Base-by-base conservation (phyloP, 92 coral and sea anemone species). In the Phenganax stokvisi region DNA sequence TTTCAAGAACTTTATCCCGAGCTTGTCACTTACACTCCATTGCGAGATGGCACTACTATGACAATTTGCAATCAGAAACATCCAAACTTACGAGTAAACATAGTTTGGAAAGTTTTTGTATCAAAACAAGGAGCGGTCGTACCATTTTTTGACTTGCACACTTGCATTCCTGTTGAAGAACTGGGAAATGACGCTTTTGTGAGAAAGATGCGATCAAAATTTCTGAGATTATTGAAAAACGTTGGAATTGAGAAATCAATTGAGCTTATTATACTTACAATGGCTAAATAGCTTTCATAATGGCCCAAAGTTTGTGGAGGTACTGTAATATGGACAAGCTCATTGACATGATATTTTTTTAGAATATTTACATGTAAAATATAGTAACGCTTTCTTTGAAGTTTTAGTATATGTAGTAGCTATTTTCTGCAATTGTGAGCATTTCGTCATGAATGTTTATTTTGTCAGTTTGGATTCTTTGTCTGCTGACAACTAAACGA, bases 191-290 rank as follows among this genome's bases (percentile, higher is more conserved):
- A 64, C 57, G 55, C 79, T 31, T 66, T 89, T n/a, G 61, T 89
- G 0, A 74, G 80, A 66, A 88, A 81, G 51, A 84, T 91, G 52
- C 92, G 92, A n/a, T 75, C 77, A 56, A 80, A 92, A 72, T 96
- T 96, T 85, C 79, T 90, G 59, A 87, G 85, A 30, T 88, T 92
- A 72, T 75, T 96, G 57, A 89, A 89, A 57, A 28, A 75, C 57
- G 57, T 90, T 85, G 99, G 99, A 28, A 89, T 96, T 79, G 99
- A 96, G 57, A 84, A 96, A 63, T 84, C 99, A 64, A 85, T 96
- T 74, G 99, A 96, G 71, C 66, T 87, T 60, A 83, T 92, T 9
- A 74, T 91, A 12, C 72, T 60, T 30, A 60, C 83, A n/a, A 52
- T 79, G 30, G 73, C 73, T 15, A 79, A 79, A 68, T 79, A 79